phyloP scores from a whole-genome alignment of 1,140 invertebrate species.

The Subanguina moxae region DNA sequence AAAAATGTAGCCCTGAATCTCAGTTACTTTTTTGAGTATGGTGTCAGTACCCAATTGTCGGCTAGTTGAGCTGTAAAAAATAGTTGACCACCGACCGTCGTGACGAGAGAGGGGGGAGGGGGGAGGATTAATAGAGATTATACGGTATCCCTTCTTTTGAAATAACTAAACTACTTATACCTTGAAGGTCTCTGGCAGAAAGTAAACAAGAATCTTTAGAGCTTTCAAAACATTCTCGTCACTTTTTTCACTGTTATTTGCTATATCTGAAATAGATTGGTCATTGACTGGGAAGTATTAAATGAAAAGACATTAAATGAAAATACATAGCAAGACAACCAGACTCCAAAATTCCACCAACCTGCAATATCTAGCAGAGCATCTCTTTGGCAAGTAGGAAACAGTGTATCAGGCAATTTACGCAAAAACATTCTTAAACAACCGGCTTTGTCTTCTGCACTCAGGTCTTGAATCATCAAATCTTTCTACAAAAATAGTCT shows the following conservation, averaged over 20 bases:
- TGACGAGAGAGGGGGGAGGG: too few relatives aligned
- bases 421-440: constrained; percentile 15
- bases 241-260: background rate
- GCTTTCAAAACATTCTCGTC: constrained; percentile 15
- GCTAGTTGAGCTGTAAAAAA: too few relatives aligned
- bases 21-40: too few relatives aligned
- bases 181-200: constrained; percentile 13
- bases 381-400: constrained; percentile 15
- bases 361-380: constrained; percentile 17
- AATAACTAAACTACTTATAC: too few relatives aligned
- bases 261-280: constrained; percentile 1
- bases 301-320: background rate
- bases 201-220: constrained; percentile 21
- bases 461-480: constrained; percentile 17
- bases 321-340: too few relatives aligned
- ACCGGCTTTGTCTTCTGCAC: constrained; percentile 11
- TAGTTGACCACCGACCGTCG: too few relatives aligned
- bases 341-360: too few relatives aligned
- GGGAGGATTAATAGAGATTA: too few relatives aligned
- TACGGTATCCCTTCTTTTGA: too few relatives aligned
- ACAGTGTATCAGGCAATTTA: constrained; percentile 23
- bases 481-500: background rate
- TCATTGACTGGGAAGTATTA: background rate
- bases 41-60: too few relatives aligned
- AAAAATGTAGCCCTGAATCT: too few relatives aligned